phyloP scores from a whole-genome alignment of 2,797 vertebrate species.

The Artibeus jamaicensis region DNA sequence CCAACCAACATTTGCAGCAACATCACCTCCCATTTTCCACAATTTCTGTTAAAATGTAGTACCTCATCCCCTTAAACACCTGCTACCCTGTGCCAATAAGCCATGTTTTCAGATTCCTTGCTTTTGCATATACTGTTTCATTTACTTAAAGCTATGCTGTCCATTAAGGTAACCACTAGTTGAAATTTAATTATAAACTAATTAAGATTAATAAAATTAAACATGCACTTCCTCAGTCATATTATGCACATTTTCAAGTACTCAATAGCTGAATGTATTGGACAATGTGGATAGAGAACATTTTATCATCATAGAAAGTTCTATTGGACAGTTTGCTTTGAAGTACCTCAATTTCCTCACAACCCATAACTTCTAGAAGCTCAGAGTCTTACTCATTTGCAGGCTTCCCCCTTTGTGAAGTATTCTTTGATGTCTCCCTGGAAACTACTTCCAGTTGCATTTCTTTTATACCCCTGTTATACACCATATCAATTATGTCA shows the following conservation, averaged over 20 bases:
- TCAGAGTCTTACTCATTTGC: not conserved
- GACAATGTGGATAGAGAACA: not conserved
- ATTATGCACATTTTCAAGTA: not conserved
- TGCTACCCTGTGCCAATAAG: not conserved
- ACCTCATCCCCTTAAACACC: not conserved
- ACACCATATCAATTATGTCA: not conserved
- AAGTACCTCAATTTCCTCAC: not conserved
- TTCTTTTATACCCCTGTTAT: not conserved
- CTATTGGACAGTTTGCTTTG: not conserved
- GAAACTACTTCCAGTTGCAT: not conserved
- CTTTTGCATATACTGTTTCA: not conserved
- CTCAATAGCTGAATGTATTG: not conserved
- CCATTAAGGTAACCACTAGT: not conserved
- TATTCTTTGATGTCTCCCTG: not conserved
- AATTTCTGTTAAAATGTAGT: not conserved
- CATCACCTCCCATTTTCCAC: not conserved
- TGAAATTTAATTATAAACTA: conserved; percentile 8
- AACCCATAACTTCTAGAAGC: not conserved
- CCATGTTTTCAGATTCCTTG: not conserved
- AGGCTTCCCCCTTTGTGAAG: not conserved
- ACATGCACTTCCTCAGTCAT: not conserved
- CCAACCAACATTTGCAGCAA: not conserved
- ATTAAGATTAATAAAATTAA: not conserved
- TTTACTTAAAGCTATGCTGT: not conserved
- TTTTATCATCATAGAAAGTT: not conserved